Evolutionary conservation across 2,888 invertebrate species (phyloP), one percentile per base, ranked within the genome.

Genomic region (Cylindroiulus punctatus): DNA sequence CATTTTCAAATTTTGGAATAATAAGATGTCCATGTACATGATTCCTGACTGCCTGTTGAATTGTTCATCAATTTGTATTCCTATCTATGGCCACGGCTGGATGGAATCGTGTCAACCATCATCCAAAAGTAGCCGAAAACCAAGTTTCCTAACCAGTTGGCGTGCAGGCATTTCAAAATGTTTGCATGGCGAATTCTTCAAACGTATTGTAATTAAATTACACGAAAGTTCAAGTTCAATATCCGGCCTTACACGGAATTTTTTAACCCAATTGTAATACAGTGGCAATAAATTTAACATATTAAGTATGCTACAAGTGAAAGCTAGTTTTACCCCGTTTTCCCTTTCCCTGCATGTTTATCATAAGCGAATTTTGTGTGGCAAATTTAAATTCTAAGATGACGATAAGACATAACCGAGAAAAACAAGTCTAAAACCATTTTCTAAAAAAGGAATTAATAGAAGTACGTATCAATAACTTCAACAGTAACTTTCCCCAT

Each of bases 191-290:
- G 30, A 76, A 76, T 76, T 76, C 76, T 76, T 76, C 17, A 76
- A 76, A 30, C 17, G 12, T 14, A 76, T 30, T 76, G 14, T 76
- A 76, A 76, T 76, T 32, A 76, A 30, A 76, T 10, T 76, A 76
- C 76, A 30, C 14, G 76, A 76, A 76, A 76, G 76, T 76, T 76
- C 30, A 76, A 76, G 76, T 76, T 76, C 65, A 65, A 65, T 65
- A 26, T 30, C 30, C 30, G 76, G 76, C 17, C 17, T 76, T 30
- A 30, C 14, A 30, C 30, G 32, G 7, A 14, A 10, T 76, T 76
- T 65, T 30, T 30, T 17, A 17, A 76, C 17, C 17, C 76, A 76
- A 76, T 76, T 76, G 76, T 26, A 26, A 65, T 26, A 65, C 65
- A 30, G 30, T 30, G 30, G 30, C 30, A 76, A 30, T 76, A 76